phyloP scores from a whole-genome alignment of 2,797 vertebrate genomes.

The Pipistrellus nathusii region DNA sequence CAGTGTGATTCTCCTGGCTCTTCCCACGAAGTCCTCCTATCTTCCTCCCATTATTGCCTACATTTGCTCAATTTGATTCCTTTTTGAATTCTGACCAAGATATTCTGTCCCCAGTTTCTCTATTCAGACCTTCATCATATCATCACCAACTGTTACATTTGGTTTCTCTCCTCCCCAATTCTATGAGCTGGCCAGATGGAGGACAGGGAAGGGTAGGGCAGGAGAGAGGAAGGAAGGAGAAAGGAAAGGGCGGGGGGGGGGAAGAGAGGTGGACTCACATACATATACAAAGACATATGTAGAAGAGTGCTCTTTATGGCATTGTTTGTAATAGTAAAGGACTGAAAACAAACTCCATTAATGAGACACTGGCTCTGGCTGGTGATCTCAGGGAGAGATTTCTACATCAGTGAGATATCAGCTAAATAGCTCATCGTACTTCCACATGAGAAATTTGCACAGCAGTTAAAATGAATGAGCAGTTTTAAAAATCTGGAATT shows the following conservation, averaged over 20 bases:
- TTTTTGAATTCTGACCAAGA: neutral
- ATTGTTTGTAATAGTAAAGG: neutral
- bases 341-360: neutral
- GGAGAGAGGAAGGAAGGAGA: neutral
- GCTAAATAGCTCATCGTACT: neutral
- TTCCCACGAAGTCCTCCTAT: neutral
- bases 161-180: neutral
- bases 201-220: neutral
- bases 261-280: too few relatives aligned
- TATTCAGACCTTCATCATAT: neutral
- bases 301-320: neutral
- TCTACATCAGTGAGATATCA: neutral
- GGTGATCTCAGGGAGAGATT: neutral
- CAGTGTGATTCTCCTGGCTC: neutral
- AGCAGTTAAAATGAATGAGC: neutral
- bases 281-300: too few relatives aligned
- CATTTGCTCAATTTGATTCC: neutral
- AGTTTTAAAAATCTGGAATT: neutral
- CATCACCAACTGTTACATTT: neutral
- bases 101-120: neutral
- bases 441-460: neutral
- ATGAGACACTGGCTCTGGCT: neutral
- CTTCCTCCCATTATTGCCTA: constrained; percentile 14
- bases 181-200: neutral
- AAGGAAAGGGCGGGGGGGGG: too few relatives aligned